Conservation (phyloP, 2,797 vertebrate species). For the Platyrinchus mystaceus region DNA sequence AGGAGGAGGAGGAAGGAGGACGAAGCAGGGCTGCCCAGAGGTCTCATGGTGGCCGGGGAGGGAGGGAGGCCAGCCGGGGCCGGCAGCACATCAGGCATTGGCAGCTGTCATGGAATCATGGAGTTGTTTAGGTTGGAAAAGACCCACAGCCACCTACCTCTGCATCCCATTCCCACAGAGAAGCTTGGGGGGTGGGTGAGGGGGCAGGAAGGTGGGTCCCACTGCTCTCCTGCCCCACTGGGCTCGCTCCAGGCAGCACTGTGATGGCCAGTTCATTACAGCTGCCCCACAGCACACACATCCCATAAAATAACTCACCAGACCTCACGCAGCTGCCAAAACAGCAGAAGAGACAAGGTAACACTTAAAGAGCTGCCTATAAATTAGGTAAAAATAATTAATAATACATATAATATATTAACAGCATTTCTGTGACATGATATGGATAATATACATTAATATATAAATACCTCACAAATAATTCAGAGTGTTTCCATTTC, state of each 20-base stretch:
- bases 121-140: background rate
- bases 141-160: background rate
- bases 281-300: background rate
- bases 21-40: fast-evolving
- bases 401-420: conserved; percentile 65
- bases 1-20: background rate
- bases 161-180: fast-evolving
- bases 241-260: background rate
- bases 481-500: conserved; percentile 60
- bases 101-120: fast-evolving
- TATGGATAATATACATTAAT: conserved; percentile 69
- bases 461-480: conserved; percentile 68
- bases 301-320: background rate
- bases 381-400: conserved; percentile 61
- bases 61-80: fast-evolving
- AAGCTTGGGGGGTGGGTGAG: fast-evolving
- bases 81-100: background rate
- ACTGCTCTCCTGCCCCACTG: background rate
- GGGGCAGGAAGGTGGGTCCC: background rate
- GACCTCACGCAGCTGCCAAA: background rate
- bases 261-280: fast-evolving
- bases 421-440: conserved; percentile 28
- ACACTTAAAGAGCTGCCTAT: conserved; percentile 32
- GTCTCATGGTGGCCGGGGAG: fast-evolving
- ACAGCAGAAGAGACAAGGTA: background rate